A percentile compares a stretch with the other conserved stretches of the same genome.
Evolutionary conservation across 1,140 invertebrate genomes (phyloP).

Genomic region (Ips typographus): DNA sequence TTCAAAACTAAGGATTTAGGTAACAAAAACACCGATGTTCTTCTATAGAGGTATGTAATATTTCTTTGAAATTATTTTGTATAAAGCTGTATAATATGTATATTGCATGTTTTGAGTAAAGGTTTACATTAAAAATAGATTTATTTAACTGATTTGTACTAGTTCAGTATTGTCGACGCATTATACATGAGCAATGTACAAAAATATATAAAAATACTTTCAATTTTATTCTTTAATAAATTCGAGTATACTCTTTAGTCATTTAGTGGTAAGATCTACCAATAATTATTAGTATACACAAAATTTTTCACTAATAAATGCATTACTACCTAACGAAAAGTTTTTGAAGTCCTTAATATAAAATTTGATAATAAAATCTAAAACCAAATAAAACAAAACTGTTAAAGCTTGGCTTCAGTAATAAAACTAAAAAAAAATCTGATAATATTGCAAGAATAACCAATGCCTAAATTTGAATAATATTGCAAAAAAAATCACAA

Average conservation of each 20-base stretch:
- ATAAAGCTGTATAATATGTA: no score
- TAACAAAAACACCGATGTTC: no score
- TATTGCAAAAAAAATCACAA: neutral
- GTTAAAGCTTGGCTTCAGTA: slow-evolving; percentile 17
- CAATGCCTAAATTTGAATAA: slow-evolving; percentile 3
- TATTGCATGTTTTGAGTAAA: neutral
- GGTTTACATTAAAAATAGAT: slow-evolving; percentile 11
- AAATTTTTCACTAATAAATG: neutral
- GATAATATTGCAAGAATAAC: slow-evolving; percentile 13
- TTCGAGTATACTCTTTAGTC: no score
- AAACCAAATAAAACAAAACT: slow-evolving; percentile 24
- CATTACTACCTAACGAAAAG: neutral
- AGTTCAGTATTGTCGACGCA: slow-evolving; percentile 20
- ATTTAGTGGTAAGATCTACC: no score
- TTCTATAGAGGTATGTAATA: no score
- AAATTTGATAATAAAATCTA: slow-evolving; percentile 25
- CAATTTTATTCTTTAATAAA: no score
- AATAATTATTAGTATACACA: neutral
- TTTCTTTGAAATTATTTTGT: no score
- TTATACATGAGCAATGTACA: slow-evolving; percentile 13
- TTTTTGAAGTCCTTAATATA: slow-evolving; percentile 16
- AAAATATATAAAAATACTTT: slow-evolving; percentile 2
- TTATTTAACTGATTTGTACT: slow-evolving; percentile 23
- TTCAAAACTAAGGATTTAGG: no score
- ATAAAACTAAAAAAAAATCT: slow-evolving; percentile 5